Conservation (phyloP, 2,797 vertebrate genomes). For the Nothura maculosa region DNA sequence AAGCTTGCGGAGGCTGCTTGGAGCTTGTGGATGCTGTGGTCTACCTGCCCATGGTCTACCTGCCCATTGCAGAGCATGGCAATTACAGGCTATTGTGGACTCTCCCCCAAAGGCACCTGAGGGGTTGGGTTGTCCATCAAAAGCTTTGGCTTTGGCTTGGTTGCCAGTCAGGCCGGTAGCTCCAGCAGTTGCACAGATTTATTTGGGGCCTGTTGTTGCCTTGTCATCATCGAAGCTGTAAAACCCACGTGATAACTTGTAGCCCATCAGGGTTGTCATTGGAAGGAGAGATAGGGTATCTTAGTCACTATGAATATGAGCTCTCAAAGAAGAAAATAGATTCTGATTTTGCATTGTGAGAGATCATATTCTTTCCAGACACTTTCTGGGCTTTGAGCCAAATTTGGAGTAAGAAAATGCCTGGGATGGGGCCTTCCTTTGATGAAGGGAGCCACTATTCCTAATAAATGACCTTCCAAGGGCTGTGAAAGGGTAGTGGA, state of each 20-base stretch:
- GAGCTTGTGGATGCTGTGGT: not conserved
- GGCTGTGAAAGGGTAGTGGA: not conserved
- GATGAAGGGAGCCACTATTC: not conserved
- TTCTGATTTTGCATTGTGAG: not conserved
- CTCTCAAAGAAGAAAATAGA: not conserved
- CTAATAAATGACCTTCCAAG: not conserved
- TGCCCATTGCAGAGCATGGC: not conserved
- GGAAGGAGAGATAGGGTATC: fast-evolving
- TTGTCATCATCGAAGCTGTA: not conserved
- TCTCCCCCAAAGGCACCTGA: not conserved
- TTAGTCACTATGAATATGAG: fast-evolving
- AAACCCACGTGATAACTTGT: not conserved
- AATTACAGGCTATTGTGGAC: fast-evolving
- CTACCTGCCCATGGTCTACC: not conserved
- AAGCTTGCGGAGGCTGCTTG: not conserved
- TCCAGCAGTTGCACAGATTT: not conserved
- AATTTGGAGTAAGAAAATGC: not conserved
- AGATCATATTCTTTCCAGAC: not conserved
- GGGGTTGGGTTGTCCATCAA: not conserved
- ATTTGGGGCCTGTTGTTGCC: not conserved
- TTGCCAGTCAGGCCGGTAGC: not conserved
- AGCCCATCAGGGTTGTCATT: not conserved
- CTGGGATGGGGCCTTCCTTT: not conserved
- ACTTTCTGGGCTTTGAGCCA: not conserved
- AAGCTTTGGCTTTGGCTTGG: not conserved